Base-by-base conservation (phyloP, 2,888 invertebrate species). In the Lasioglossum leucozonium region DNA sequence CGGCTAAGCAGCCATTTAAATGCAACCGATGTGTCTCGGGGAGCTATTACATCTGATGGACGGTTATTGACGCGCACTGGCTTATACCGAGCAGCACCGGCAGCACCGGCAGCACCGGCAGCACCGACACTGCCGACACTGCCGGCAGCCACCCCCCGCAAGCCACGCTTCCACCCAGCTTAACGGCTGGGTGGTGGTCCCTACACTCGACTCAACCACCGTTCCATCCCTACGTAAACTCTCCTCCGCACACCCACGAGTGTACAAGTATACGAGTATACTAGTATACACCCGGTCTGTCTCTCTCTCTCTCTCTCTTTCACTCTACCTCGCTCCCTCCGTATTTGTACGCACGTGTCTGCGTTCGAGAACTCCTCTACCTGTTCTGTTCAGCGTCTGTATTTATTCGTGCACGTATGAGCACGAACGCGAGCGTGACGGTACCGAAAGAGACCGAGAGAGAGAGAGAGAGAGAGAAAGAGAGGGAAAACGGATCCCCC, bases 11-110 rank as follows among this genome's bases (percentile, higher is more conserved):
- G 95, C 95, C 94, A 95, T 95, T 95, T 95, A 95, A 95, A 95
- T 95, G 95, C 95, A 95, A 95, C 95, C 95, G 95, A 95, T 95
- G 95, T 95, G 95, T 95, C 95, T 95, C 94, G 93, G 95, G 95
- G 95, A 94, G 94, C 95, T 94, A 95, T 95, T 95, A 95, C 94
- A 95, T 94, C 95, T 95, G 95, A 95, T 95, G 95, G 94, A 95
- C 95, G 95, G 95, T 95, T 95, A 95, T 95, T 95, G 95, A 95
- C 95, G 95, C 94, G 93, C 93, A 93, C 94, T 94, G 94, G 94
- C 94, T 94, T 94, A 94, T 94, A 94, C 93, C 92, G 92, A 92
- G 94, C 92, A 93, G 91, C 92, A 90, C 88, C 91, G 89, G 86
- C 90, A 88, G 86, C 91, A 65, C 65, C 65, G 69, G 67, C 67